These are phyloP conservation scores for Halcyon badia DNA, from an alignment of 2,797 vertebrate genomes.

Conservation along the genomic window DNA sequence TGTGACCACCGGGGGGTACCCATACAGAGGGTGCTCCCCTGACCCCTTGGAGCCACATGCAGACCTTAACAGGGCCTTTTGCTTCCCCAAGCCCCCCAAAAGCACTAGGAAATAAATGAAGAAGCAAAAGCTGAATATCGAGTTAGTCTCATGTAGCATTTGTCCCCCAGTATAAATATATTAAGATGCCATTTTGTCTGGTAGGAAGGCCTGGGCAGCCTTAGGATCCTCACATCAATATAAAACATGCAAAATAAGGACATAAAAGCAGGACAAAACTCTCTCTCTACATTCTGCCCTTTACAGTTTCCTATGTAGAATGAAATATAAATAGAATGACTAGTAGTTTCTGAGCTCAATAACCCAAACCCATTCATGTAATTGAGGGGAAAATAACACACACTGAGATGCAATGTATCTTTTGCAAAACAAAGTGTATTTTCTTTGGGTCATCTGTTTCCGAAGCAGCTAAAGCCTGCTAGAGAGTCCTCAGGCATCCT, in stretches of 20 bases:
- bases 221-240: neutral
- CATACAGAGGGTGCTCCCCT: neutral
- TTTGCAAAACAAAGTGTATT: neutral
- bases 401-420: neutral
- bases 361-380: neutral
- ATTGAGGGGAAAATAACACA: neutral
- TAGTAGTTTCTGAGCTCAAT: neutral
- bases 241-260: neutral
- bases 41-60: accelerated
- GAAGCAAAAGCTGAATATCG: neutral
- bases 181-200: neutral
- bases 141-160: neutral
- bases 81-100: neutral
- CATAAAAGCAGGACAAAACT: neutral
- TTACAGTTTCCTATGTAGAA: neutral
- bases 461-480: neutral
- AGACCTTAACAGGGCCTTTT: neutral
- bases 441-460: neutral
- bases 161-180: neutral
- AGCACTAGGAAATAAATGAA: neutral
- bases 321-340: neutral
- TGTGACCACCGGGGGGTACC: accelerated
- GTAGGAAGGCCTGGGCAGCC: neutral
- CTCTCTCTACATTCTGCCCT: neutral
- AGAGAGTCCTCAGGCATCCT: neutral